Evolutionary conservation across 2,888 invertebrate genomes (phyloP), one percentile per base, ranked within the genome.

Genomic region (Trichopoda pennipes): DNA sequence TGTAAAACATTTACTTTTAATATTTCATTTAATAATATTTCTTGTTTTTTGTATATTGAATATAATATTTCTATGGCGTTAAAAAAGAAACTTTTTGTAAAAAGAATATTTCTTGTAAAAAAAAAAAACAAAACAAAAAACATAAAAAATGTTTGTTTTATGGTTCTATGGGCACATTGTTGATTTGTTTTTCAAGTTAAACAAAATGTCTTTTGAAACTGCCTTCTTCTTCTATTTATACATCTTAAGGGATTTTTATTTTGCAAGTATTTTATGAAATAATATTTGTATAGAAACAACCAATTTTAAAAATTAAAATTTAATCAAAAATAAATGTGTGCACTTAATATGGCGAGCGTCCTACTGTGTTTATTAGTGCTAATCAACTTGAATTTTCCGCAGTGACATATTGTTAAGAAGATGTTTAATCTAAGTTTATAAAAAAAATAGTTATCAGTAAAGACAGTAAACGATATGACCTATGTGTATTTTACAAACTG

Each of bases 81-180:
- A 74, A 80, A 69, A 72, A 74, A 74, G 51, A 38, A 38, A 10
- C 10, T 2, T 32, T 32, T 68, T 55, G 55, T 35, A 69, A 74
- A 74, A 68, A 66, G 72, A 74, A 74, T 51, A 55, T 80, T 56
- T 51, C 66, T 84, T 61, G 49, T 80, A 81, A 75, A 80, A 53
- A 83, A 81, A 81, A 80, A 53, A 28, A 28, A 28, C 2, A 28
- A 28, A 28, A 28, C 4, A 28, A 7, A 7, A 4, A 28, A 28
- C 23, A 28, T n/a, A n/a, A n/a, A 6, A 47, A 73, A 61, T 69
- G 64, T 61, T 82, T 78, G 78, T 68, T 63, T 47, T 76, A 78
- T 81, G 74, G 81, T 82, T 82, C 74, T 70, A 74, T 82, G 82
- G 82, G 82, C 82, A 82, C 82, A 82, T 82, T 79, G 82, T 82